Conservation (phyloP, 2,888 invertebrate genomes). For the Colostygia pectinataria region DNA sequence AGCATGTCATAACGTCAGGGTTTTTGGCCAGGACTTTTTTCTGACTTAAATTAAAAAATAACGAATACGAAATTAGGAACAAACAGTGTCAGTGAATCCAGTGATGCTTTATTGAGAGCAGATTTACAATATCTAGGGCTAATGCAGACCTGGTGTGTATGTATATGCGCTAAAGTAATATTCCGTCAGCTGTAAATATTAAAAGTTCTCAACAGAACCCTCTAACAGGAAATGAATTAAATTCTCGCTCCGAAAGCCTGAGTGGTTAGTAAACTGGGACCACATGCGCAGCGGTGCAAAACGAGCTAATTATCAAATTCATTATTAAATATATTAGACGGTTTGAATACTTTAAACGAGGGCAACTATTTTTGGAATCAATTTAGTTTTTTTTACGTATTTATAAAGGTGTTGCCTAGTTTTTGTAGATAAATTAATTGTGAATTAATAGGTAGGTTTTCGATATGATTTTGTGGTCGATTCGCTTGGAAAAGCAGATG, state of each 20-base stretch:
- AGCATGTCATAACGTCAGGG: too few species aligned
- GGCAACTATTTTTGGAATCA: conserved; percentile 26
- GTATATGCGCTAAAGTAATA: too few species aligned
- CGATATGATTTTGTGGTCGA: background rate
- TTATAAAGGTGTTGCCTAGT: conserved; percentile 27
- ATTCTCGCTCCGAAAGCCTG: conserved; percentile 29
- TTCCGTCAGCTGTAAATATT: too few species aligned
- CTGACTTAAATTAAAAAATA: too few species aligned
- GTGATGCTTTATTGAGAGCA: too few species aligned
- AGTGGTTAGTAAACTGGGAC: conserved; percentile 30
- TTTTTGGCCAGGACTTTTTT: too few species aligned
- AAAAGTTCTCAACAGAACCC: conserved; percentile 25
- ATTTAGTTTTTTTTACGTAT: conserved; percentile 24
- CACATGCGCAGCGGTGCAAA: conserved; percentile 45
- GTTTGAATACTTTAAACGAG: conserved; percentile 30
- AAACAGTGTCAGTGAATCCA: too few species aligned
- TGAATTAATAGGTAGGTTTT: conserved; percentile 18
- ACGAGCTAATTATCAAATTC: conserved; percentile 67
- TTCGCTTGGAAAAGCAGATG: conserved; percentile 4
- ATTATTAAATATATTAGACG: conserved; percentile 64
- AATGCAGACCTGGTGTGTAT: too few species aligned
- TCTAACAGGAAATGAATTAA: conserved; percentile 27
- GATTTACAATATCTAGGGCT: too few species aligned
- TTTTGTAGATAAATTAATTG: conserved; percentile 26
- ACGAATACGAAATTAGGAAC: too few species aligned